Evolutionary conservation across 2,888 invertebrate genomes (phyloP), one percentile per base, ranked within the genome.

Genomic region (Agrilus mali): DNA sequence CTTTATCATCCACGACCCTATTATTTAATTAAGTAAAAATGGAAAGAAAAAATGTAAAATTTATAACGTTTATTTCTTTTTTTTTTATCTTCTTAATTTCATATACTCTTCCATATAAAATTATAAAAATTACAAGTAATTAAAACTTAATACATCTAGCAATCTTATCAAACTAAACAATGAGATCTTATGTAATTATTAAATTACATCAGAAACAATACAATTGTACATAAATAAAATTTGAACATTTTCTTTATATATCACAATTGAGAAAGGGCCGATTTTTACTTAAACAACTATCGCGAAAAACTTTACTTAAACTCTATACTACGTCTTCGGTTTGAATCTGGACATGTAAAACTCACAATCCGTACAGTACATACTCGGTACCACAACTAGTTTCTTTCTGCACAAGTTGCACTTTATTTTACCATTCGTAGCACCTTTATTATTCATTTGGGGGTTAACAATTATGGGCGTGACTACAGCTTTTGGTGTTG

Each of bases 341-440:
- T 82, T 80, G 65, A 86, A 86, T 58, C 84, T 74, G 49, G 87
- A 86, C 82, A 94, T 84, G 61, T 93, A 94, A 69, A 86, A 90
- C 61, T 90, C 88, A 68, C 93, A 93, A 67, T 93, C 90, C 40
- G 81, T 74, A 66, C 93, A 94, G 62, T 92, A 93, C 54, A 82
- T 75, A 32, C 82, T 80, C 12, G 88, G 84, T 13, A 83, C 77
- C 39, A 74, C 75, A 14, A 89, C 82, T 49, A 80, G 76, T 59
- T 88, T 86, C 63, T 92, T 92, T 45, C 88, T 75, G 66, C 93
- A 94, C 54, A 94, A 72, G 66, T 86, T 84, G 64, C 93, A 93
- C 46, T 81, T 80, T 8, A 77, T 71, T 45, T 81, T 79, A 54
- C 80, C 73, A 22, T 53, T 57, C 37, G 56, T 60, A 36, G 63